These are phyloP conservation scores for Ashinkailepas kermadecensis DNA, from an alignment of 2,888 invertebrate genomes.

Conservation along the genomic window DNA sequence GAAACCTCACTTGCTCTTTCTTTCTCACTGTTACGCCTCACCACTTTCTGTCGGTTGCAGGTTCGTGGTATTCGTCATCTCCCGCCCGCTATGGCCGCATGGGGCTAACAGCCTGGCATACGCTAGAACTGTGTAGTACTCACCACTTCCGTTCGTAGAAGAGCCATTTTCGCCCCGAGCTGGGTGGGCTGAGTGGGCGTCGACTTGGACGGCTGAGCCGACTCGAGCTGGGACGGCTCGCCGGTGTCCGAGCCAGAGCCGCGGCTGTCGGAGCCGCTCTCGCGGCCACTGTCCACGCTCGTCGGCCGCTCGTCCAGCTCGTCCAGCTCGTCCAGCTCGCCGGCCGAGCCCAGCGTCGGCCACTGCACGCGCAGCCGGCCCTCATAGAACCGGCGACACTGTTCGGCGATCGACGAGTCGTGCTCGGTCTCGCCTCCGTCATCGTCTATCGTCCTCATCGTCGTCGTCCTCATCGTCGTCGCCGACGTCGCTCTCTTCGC, in stretches of 20 bases:
- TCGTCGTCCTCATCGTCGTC: neutral
- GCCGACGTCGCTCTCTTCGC: neutral
- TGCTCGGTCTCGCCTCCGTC: neutral
- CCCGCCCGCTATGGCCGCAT: too few relatives aligned
- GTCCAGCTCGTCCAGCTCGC: neutral
- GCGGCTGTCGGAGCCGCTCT: slow-evolving; percentile 2
- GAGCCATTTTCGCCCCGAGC: neutral
- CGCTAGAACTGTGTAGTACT: neutral
- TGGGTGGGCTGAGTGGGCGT: neutral
- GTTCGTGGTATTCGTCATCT: too few relatives aligned
- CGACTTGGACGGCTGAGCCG: neutral
- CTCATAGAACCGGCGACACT: neutral
- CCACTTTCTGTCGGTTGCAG: too few relatives aligned
- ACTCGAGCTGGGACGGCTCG: too few relatives aligned
- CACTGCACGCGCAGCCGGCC: neutral
- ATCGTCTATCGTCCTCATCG: neutral
- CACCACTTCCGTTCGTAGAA: neutral
- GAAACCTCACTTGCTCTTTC: too few relatives aligned
- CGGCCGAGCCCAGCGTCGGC: neutral
- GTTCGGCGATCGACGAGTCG: neutral
- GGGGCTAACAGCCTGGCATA: too few relatives aligned
- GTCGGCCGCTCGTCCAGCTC: neutral
- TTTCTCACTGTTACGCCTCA: too few relatives aligned
- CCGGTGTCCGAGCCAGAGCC: neutral
- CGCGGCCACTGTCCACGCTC: slow-evolving; percentile 7